Conservation (phyloP, 2,113 vertebrate species). For the Catharus minimus region DNA sequence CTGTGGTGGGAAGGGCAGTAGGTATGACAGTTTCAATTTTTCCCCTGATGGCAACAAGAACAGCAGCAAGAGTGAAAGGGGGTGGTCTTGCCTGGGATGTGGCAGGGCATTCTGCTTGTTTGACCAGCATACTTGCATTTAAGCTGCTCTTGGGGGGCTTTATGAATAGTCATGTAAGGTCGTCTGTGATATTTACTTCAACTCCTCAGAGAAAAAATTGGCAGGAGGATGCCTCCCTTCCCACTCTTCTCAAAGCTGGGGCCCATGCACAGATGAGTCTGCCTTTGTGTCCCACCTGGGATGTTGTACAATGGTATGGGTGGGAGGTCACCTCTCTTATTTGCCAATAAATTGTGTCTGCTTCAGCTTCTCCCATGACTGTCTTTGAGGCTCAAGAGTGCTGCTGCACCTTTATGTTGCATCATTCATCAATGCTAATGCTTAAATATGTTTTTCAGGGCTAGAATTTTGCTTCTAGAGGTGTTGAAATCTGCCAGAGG, state of each 20-base stretch:
- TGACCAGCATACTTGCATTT: background rate
- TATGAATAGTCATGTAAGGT: background rate
- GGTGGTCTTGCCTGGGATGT: background rate
- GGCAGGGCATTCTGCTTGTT: background rate
- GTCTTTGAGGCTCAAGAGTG: slow-evolving; percentile 21
- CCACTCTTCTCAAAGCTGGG: background rate
- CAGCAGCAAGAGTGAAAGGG: background rate
- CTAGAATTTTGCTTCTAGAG: background rate
- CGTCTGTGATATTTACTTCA: background rate
- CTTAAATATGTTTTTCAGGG: slow-evolving; percentile 30
- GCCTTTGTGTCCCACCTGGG: background rate
- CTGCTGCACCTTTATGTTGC: slow-evolving; percentile 44
- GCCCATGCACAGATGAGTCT: background rate
- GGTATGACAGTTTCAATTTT: background rate
- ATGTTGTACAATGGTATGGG: background rate
- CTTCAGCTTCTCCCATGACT: slow-evolving; percentile 24
- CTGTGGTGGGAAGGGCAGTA: background rate
- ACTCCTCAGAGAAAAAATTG: background rate
- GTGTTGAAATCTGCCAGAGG: background rate
- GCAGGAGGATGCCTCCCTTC: background rate
- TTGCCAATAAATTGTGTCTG: slow-evolving; percentile 5
- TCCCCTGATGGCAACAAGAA: background rate
- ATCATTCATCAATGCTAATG: slow-evolving; percentile 20
- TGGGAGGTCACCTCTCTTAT: background rate
- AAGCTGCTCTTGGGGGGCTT: background rate